phyloP scores from a whole-genome alignment of 2,797 vertebrate species.

The Sandelia bainsii region DNA sequence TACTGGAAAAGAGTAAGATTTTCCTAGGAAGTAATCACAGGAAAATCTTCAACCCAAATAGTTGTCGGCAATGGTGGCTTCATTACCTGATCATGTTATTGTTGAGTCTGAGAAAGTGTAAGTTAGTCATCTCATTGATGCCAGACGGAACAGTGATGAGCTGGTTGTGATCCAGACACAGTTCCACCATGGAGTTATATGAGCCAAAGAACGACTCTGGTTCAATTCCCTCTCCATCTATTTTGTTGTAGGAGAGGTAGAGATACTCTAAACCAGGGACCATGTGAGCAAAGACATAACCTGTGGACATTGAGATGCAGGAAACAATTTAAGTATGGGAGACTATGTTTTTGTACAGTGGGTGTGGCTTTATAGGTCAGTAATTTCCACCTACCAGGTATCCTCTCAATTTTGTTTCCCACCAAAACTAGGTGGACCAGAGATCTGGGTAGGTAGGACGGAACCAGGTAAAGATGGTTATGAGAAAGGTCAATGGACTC shows the following conservation, averaged over 20 bases:
- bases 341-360: not conserved
- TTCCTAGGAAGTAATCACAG: not conserved
- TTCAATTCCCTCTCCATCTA: conserved; percentile 89
- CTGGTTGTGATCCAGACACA: conserved; percentile 96
- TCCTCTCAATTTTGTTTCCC: conserved; percentile 94
- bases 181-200: conserved; percentile 90
- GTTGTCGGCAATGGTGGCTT: not conserved
- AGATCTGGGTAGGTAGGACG: conserved; percentile 93
- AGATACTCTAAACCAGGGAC: conserved; percentile 94
- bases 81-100: conserved; percentile 95
- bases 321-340: not conserved
- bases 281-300: conserved; percentile 96
- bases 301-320: conserved; percentile 57
- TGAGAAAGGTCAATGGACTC: conserved; percentile 96
- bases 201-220: conserved; percentile 93
- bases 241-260: conserved; percentile 95
- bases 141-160: conserved; percentile 88
- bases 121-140: conserved; percentile 91
- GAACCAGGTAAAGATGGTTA: conserved; percentile 94
- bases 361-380: not conserved
- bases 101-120: conserved; percentile 93
- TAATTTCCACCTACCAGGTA: conserved; percentile 82
- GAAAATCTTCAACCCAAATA: not conserved
- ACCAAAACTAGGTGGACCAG: conserved; percentile 93
- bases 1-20: not conserved